Conservation (phyloP, 1,140 invertebrate species). For the Psix sp. region DNA sequence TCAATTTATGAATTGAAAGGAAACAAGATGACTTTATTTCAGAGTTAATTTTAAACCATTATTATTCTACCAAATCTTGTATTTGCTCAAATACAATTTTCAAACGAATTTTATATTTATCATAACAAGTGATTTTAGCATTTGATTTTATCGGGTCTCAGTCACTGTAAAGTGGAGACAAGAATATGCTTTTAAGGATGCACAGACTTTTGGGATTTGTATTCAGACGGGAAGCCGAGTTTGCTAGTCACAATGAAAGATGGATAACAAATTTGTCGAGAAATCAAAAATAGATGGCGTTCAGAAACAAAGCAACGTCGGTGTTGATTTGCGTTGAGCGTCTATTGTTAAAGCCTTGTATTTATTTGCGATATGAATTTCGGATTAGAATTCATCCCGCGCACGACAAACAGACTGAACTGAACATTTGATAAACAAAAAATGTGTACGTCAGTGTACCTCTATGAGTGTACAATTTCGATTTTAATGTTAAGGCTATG, state of each 20-base stretch:
- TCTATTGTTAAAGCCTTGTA: slow-evolving; percentile 19
- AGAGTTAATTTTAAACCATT: neutral
- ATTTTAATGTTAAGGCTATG: slow-evolving; percentile 43
- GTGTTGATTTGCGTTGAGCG: neutral
- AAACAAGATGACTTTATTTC: neutral
- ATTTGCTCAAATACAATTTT: neutral
- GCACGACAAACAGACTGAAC: slow-evolving; percentile 51
- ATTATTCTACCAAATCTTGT: neutral
- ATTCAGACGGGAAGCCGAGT: slow-evolving; percentile 30
- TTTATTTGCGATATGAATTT: slow-evolving; percentile 5
- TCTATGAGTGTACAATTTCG: slow-evolving; percentile 56
- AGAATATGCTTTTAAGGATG: slow-evolving; percentile 16
- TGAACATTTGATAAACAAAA: slow-evolving; percentile 30
- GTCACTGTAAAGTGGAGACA: slow-evolving; percentile 32
- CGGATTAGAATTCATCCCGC: slow-evolving; percentile 27
- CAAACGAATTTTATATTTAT: neutral
- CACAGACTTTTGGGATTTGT: slow-evolving; percentile 30
- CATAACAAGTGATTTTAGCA: neutral
- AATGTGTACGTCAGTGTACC: slow-evolving; percentile 44
- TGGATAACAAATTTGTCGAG: slow-evolving; percentile 13
- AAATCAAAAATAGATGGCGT: slow-evolving; percentile 29
- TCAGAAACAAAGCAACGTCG: slow-evolving; percentile 20
- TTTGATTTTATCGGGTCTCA: slow-evolving; percentile 1
- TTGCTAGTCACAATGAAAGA: slow-evolving; percentile 37
- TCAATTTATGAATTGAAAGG: neutral